Conservation (phyloP, 2,888 invertebrate genomes). For the Brachyptera risi region DNA sequence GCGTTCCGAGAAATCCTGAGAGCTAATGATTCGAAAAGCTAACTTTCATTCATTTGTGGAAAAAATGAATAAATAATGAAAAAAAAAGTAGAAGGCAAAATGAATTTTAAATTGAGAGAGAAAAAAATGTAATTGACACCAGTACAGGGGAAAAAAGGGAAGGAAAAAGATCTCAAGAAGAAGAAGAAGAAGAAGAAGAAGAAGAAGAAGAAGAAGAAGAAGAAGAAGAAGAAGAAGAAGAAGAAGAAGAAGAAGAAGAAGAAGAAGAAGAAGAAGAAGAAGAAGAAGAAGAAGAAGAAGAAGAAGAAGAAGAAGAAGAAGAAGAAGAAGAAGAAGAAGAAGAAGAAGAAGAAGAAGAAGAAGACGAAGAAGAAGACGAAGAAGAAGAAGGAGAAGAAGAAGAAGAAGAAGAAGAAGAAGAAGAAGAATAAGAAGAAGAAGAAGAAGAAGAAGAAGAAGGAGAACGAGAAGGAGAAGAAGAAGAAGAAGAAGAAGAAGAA, state of each 20-base stretch:
- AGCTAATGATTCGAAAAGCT: too few relatives aligned
- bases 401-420: conserved; percentile 9
- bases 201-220: conserved; percentile 14
- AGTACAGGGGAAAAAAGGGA: too few relatives aligned
- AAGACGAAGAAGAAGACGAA: conserved; percentile 2
- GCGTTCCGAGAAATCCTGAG: too few relatives aligned
- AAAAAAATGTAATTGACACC: too few relatives aligned
- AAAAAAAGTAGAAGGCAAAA: too few relatives aligned
- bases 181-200: conserved; percentile 12
- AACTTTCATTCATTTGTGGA: too few relatives aligned
- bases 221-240: conserved; percentile 8
- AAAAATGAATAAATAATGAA: too few relatives aligned
- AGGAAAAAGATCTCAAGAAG: background rate
- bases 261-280: conserved; percentile 7
- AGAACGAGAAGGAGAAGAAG: conserved; percentile 5
- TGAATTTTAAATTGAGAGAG: too few relatives aligned
- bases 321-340: conserved; percentile 5
- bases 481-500: conserved; percentile 7
- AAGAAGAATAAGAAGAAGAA: conserved; percentile 14
- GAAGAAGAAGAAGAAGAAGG: conserved; percentile 9
- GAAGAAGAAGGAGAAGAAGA: background rate
- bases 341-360: conserved; percentile 5
- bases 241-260: conserved; percentile 7
- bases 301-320: conserved; percentile 7
- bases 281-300: conserved; percentile 5